Evolutionary conservation across 2,113 vertebrate species (phyloP).

Genomic region (Hystrix cristata): DNA sequence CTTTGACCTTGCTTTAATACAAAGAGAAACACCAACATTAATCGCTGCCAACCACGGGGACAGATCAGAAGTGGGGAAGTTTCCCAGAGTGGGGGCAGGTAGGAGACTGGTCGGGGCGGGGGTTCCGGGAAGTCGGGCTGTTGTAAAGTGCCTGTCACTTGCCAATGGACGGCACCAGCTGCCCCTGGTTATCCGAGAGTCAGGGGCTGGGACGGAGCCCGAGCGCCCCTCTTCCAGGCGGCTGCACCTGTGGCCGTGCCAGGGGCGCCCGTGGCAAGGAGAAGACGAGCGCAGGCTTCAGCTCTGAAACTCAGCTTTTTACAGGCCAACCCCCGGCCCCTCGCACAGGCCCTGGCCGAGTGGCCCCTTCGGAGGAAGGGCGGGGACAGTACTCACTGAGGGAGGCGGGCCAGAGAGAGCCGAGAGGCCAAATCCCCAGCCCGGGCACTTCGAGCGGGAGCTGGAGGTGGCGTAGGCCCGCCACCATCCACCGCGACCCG

Average conservation of each 20-base stretch:
- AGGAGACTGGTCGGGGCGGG: background rate
- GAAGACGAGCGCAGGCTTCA: background rate
- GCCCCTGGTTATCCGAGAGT: constrained; percentile 59
- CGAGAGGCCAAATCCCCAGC: constrained; percentile 58
- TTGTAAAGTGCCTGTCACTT: constrained; percentile 70
- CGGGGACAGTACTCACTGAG: constrained; percentile 72
- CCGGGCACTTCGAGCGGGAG: constrained; percentile 28
- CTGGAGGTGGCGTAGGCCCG: constrained; percentile 62
- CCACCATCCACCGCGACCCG: constrained; percentile 51
- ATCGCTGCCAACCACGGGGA: background rate
- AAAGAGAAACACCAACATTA: constrained; percentile 66
- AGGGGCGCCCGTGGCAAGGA: constrained; percentile 52
- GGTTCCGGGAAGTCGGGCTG: constrained; percentile 13
- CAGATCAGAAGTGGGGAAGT: constrained; percentile 52
- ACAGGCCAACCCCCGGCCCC: constrained; percentile 45
- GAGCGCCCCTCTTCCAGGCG: constrained; percentile 8
- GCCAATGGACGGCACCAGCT: constrained; percentile 78
- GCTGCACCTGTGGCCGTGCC: constrained; percentile 79
- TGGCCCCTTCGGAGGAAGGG: constrained; percentile 69
- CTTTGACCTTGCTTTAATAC: constrained; percentile 28
- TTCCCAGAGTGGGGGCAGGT: constrained; percentile 16
- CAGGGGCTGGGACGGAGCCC: background rate
- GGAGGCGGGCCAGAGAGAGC: constrained; percentile 24
- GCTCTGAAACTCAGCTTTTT: constrained; percentile 11
- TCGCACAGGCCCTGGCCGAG: constrained; percentile 57